Percentiles rank a stretch among this genome's conserved stretches.
phyloP scores from a whole-genome alignment of 2,888 invertebrate species.

The Drosophila subsilvestris region DNA sequence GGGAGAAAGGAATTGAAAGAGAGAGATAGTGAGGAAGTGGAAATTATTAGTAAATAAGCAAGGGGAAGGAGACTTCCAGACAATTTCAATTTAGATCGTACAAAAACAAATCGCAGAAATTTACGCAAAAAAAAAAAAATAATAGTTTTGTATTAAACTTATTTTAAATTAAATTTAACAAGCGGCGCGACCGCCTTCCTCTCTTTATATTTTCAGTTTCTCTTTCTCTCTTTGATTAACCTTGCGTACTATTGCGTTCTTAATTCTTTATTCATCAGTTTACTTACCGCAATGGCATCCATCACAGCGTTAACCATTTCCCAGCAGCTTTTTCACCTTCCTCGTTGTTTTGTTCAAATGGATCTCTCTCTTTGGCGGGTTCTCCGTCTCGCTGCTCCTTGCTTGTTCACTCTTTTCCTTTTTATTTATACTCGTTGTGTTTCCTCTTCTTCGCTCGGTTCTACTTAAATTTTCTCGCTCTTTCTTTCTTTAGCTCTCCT shows the following conservation, averaged over 20 bases:
- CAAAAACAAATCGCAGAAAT: constrained; percentile 5
- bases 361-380: not conserved
- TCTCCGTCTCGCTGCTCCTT: constrained; percentile 20
- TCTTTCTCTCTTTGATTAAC: not conserved
- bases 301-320: constrained; percentile 84
- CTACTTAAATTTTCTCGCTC: constrained; percentile 16
- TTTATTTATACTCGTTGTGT: constrained; percentile 9
- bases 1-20: not conserved
- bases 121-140: not conserved
- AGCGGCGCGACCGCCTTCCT: not conserved
- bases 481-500: constrained; percentile 40
- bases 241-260: not conserved
- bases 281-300: constrained; percentile 84
- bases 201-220: not conserved
- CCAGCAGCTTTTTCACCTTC: not conserved
- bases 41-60: not conserved
- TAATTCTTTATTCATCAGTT: not conserved
- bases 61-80: constrained; percentile 26
- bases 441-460: not conserved
- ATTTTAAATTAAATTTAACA: constrained; percentile 67
- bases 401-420: not conserved
- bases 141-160: constrained; percentile 36
- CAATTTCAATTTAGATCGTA: constrained; percentile 69
- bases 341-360: not conserved
- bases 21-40: not conserved